phyloP scores from a whole-genome alignment of 2,113 vertebrate genomes.

The Peromyscus californicus region DNA sequence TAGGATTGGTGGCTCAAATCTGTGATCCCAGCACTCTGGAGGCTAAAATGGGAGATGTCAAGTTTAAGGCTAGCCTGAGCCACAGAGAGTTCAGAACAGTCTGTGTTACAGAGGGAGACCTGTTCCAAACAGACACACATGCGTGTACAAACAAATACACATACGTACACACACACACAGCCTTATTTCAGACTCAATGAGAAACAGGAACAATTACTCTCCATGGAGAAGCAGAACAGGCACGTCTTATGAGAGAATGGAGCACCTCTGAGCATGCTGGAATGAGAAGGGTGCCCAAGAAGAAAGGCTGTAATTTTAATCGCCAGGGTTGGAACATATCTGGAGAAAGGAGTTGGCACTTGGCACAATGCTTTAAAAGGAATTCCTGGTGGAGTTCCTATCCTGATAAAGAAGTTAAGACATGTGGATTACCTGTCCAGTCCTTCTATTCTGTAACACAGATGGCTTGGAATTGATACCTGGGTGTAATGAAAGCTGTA shows the following conservation, averaged over 20 bases:
- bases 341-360: neutral
- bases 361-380: neutral
- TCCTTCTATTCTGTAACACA: neutral
- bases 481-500: neutral
- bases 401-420: neutral
- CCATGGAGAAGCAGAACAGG: neutral
- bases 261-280: neutral
- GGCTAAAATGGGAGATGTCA: neutral
- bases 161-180: neutral
- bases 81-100: neutral
- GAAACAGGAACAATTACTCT: neutral
- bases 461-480: neutral
- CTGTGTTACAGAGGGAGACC: neutral
- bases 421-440: neutral
- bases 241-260: neutral
- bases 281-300: neutral
- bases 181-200: conserved; percentile 1
- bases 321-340: neutral
- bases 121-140: neutral
- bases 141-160: neutral
- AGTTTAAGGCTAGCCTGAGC: neutral
- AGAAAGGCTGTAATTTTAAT: neutral
- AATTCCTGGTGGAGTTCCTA: neutral
- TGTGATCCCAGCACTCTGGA: neutral
- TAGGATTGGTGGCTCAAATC: no score